Conservation (phyloP, 1,140 invertebrate species). For the Polyergus mexicanus region DNA sequence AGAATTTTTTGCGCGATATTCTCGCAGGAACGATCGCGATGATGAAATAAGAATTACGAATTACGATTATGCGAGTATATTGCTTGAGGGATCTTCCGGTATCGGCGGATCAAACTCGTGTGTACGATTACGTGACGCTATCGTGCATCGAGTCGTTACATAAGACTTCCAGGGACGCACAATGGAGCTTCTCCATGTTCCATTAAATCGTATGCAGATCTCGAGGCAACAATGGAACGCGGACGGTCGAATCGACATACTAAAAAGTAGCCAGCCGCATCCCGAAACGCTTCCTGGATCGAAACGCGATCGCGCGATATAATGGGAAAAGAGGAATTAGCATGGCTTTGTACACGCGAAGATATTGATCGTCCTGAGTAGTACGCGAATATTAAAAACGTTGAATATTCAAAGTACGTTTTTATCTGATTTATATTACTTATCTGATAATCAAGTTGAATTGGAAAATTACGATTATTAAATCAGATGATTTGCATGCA, state of each 20-base stretch:
- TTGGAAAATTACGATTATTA: too few relatives aligned
- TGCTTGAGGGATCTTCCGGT: constrained; percentile 55
- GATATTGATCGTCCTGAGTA: neutral
- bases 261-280: constrained; percentile 71
- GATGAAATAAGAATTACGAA: constrained; percentile 36
- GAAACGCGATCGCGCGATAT: constrained; percentile 45
- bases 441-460: neutral
- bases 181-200: constrained; percentile 71
- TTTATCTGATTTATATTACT: neutral
- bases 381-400: neutral
- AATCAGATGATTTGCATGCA: neutral
- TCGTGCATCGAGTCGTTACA: constrained; percentile 74
- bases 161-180: constrained; percentile 76
- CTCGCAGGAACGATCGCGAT: neutral
- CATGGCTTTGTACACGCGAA: neutral
- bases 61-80: constrained; percentile 15
- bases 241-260: constrained; percentile 71
- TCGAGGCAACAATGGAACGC: constrained; percentile 77
- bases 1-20: neutral
- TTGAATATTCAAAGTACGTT: neutral
- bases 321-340: neutral
- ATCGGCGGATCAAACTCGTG: constrained; percentile 67
- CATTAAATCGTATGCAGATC: constrained; percentile 83
- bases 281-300: constrained; percentile 73
- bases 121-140: constrained; percentile 78